Evolutionary conservation across 2,113 vertebrate genomes (phyloP).

Genomic region (Acanthochromis polyacanthus): DNA sequence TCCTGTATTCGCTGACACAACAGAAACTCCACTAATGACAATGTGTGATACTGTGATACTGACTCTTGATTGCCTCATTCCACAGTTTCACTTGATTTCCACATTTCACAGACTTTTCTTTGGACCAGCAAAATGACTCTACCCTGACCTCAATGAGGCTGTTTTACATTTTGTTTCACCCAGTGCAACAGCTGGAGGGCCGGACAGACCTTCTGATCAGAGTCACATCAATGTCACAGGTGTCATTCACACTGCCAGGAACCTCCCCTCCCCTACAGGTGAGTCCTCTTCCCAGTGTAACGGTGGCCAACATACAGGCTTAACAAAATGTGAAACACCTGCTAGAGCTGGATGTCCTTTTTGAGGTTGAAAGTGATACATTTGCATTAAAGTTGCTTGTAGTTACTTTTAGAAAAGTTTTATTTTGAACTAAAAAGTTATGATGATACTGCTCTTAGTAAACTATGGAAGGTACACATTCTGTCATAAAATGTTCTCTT

Average conservation of each 20-base stretch:
- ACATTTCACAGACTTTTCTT: not conserved
- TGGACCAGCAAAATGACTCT: not conserved
- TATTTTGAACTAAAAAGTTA: no score
- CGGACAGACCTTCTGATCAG: not conserved
- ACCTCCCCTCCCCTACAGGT: not conserved
- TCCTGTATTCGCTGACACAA: not conserved
- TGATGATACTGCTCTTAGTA: no score
- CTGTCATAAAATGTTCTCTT: no score
- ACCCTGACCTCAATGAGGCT: not conserved
- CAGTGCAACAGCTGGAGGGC: not conserved
- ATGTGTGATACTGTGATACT: not conserved
- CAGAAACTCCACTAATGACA: not conserved
- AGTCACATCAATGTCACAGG: slow-evolving; percentile 30
- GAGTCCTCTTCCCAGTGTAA: not conserved
- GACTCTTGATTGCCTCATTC: slow-evolving; percentile 1
- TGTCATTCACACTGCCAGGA: not conserved
- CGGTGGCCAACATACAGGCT: not conserved
- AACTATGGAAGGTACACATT: no score
- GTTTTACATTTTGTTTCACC: not conserved
- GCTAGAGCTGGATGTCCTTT: not conserved
- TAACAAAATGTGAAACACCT: not conserved
- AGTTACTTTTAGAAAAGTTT: no score
- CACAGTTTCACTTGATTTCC: slow-evolving; percentile 11
- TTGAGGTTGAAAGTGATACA: slow-evolving; percentile 1
- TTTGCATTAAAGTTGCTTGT: not conserved